phyloP scores from a whole-genome alignment of 1,140 invertebrate species.

The Hormaphis cornu region DNA sequence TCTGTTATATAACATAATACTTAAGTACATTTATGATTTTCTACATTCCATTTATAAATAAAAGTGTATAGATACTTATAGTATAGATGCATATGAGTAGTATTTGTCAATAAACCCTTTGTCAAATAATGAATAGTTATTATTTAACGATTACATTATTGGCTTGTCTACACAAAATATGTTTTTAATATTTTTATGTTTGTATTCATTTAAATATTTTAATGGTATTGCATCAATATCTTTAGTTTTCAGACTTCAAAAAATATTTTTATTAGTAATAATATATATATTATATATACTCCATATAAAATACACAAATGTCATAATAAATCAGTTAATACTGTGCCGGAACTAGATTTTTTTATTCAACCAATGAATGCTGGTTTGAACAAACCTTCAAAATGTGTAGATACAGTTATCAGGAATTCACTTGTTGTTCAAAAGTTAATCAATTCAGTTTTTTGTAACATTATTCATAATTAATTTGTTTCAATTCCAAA shows the following conservation, averaged over 20 bases:
- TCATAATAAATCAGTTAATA: not conserved
- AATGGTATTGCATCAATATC: not conserved
- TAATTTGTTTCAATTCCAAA: too few relatives aligned
- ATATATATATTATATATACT: not conserved
- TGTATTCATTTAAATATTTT: not conserved
- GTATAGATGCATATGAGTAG: not conserved
- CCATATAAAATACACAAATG: conserved; percentile 3
- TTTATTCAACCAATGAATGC: too few relatives aligned
- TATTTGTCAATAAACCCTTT: not conserved
- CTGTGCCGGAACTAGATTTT: too few relatives aligned
- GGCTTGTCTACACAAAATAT: not conserved
- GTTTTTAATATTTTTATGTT: not conserved
- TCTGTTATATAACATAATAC: not conserved
- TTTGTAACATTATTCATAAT: too few relatives aligned
- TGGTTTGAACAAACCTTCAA: too few relatives aligned
- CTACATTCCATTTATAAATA: not conserved
- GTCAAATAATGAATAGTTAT: not conserved
- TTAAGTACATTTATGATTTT: not conserved
- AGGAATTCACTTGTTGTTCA: too few relatives aligned
- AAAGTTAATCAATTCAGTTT: too few relatives aligned
- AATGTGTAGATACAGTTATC: too few relatives aligned
- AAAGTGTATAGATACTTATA: too few relatives aligned
- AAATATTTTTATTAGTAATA: conserved; percentile 14
- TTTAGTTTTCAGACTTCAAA: conserved; percentile 7
- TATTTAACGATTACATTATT: conserved; percentile 9